These are phyloP conservation scores for Coranthus polyacanthus DNA, from an alignment of 2,797 vertebrate genomes.

Conservation along the genomic window DNA sequence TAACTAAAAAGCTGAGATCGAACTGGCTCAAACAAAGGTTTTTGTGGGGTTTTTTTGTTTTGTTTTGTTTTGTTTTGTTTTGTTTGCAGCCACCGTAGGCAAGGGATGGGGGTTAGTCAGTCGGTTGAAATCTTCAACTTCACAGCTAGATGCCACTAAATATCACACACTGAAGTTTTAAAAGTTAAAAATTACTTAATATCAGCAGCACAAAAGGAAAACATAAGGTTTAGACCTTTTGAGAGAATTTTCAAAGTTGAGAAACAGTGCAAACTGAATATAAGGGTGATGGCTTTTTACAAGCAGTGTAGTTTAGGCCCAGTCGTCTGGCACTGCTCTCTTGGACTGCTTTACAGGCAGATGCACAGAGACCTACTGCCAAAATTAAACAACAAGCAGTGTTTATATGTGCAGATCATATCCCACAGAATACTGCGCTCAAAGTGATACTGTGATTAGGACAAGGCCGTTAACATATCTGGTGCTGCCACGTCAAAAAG, in stretches of 20 bases:
- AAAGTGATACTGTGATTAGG: constrained; percentile 1
- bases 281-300: not conserved
- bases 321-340: constrained; percentile 2
- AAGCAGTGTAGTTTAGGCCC: not conserved
- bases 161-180: no score
- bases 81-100: no score
- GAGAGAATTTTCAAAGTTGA: not conserved
- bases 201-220: not conserved
- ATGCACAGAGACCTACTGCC: not conserved
- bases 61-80: no score
- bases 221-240: not conserved
- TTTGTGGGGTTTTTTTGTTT: no score
- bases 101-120: no score
- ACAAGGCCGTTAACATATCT: no score
- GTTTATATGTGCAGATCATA: constrained; percentile 25
- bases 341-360: constrained; percentile 9
- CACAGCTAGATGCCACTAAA: no score
- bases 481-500: not conserved
- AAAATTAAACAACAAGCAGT: constrained; percentile 25
- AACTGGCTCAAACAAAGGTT: no score
- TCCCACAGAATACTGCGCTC: not conserved
- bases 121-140: no score
- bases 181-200: no score
- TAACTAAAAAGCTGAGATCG: no score
- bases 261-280: not conserved